These are phyloP conservation scores for Microtus richardsoni DNA, from an alignment of 2,113 vertebrate genomes.

Conservation along the genomic window DNA sequence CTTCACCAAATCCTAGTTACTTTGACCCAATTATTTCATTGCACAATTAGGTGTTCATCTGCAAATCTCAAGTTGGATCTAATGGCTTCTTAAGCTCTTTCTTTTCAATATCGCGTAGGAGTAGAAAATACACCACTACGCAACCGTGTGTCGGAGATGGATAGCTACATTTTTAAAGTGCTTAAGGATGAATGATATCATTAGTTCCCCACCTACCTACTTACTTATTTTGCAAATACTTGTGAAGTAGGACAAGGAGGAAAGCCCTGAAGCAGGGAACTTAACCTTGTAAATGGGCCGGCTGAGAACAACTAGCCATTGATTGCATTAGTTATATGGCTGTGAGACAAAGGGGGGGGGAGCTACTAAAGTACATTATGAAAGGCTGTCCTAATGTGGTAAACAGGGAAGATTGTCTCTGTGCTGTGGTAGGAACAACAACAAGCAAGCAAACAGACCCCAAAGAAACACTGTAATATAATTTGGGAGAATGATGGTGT, in stretches of 20 bases:
- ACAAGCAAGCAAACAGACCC: too few relatives aligned
- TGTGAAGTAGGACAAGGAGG: neutral
- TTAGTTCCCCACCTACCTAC: rapidly evolving
- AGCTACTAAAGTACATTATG: too few relatives aligned
- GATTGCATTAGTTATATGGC: too few relatives aligned
- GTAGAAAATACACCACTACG: neutral
- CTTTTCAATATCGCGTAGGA: neutral
- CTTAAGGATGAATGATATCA: neutral
- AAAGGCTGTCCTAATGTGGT: too few relatives aligned
- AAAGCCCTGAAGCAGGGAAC: neutral
- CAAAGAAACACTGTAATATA: too few relatives aligned
- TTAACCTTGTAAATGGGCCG: too few relatives aligned
- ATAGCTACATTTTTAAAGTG: neutral
- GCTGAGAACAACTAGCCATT: too few relatives aligned
- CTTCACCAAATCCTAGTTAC: neutral
- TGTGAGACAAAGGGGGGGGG: too few relatives aligned
- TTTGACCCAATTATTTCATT: neutral
- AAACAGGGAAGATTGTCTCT: too few relatives aligned
- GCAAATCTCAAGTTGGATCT: neutral
- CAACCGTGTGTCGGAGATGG: neutral
- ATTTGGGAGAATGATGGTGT: too few relatives aligned
- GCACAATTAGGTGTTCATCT: neutral
- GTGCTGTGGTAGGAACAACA: too few relatives aligned
- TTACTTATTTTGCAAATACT: neutral
- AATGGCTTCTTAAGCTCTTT: neutral